Evolutionary conservation across 2,888 invertebrate species (phyloP).

Genomic region (Anaspis maculata): DNA sequence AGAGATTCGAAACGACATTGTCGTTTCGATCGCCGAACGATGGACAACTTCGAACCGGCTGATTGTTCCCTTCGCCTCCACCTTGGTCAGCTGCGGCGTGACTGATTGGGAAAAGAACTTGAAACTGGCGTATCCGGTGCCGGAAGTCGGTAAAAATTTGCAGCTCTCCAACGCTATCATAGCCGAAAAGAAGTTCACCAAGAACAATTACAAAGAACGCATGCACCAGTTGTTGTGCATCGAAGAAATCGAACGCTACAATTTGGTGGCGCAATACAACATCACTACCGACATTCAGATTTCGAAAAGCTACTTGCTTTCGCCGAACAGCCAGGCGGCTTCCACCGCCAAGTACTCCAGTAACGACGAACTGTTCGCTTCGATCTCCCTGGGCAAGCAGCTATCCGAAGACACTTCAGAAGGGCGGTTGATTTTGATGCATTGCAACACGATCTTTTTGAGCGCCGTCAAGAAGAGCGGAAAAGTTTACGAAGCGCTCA

Average conservation of each 20-base stretch:
- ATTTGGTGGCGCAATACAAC: conserved; percentile 61
- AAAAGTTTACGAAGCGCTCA: conserved; percentile 63
- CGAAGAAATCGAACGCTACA: conserved; percentile 67
- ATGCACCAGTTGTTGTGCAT: conserved; percentile 69
- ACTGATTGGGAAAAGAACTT: conserved; percentile 49
- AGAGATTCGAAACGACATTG: conserved; percentile 55
- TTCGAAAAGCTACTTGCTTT: conserved; percentile 59
- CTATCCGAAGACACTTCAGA: conserved; percentile 76
- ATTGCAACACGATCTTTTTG: conserved; percentile 59
- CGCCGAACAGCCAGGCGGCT: conserved; percentile 58
- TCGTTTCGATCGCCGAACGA: conserved; percentile 52
- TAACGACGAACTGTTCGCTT: conserved; percentile 67
- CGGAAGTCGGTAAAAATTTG: conserved; percentile 56
- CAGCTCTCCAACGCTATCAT: conserved; percentile 60
- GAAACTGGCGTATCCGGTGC: conserved; percentile 56
- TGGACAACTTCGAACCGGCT: conserved; percentile 46
- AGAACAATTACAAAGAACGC: conserved; percentile 61
- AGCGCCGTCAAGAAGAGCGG: conserved; percentile 13
- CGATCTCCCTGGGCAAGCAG: conserved; percentile 61
- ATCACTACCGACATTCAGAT: conserved; percentile 56
- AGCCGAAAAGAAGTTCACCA: conserved; percentile 52
- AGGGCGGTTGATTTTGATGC: conserved; percentile 68
- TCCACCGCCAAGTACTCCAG: conserved; percentile 69
- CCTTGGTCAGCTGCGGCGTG: conserved; percentile 22
- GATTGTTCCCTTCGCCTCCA: conserved; percentile 34